These are phyloP conservation scores for Cyprinus carpio DNA, from an alignment of 2,113 vertebrate genomes.

Conservation along the genomic window DNA sequence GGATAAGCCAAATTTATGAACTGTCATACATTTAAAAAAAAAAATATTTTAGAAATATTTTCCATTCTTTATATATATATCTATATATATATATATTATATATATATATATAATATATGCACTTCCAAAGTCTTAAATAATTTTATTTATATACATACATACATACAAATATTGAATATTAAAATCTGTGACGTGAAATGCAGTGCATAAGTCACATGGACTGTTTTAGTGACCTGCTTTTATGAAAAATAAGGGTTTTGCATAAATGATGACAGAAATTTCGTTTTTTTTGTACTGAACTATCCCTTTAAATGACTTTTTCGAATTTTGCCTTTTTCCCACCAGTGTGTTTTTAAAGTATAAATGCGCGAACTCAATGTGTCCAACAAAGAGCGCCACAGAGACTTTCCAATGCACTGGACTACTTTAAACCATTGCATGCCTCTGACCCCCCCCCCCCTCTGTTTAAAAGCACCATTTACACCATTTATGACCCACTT, in stretches of 20 bases:
- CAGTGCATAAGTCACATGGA: not conserved
- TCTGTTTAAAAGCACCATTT: slow-evolving; percentile 47
- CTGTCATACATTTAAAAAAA: too few relatives aligned
- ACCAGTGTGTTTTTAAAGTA: not conserved
- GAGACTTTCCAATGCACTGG: not conserved
- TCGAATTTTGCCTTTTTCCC: too few relatives aligned
- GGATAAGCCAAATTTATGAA: too few relatives aligned
- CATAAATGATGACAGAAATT: not conserved
- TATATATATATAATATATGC: too few relatives aligned
- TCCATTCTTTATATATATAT: too few relatives aligned
- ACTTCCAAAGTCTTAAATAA: too few relatives aligned
- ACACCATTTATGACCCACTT: slow-evolving; percentile 60
- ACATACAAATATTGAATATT: too few relatives aligned
- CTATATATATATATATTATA: too few relatives aligned
- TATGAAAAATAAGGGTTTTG: not conserved
- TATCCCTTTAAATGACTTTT: slow-evolving; percentile 3
- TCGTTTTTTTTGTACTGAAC: not conserved
- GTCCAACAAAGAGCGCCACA: not conserved
- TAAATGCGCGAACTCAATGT: not conserved
- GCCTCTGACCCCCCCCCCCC: too few relatives aligned
- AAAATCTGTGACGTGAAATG: too few relatives aligned
- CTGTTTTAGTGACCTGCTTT: not conserved
- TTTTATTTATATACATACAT: too few relatives aligned
- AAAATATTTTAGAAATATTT: too few relatives aligned
- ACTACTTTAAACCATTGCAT: not conserved